Percentiles rank a stretch among this genome's conserved stretches.
These are phyloP conservation scores for Drosophila planitibia DNA, from an alignment of 2,888 invertebrate species.

Conservation along the genomic window DNA sequence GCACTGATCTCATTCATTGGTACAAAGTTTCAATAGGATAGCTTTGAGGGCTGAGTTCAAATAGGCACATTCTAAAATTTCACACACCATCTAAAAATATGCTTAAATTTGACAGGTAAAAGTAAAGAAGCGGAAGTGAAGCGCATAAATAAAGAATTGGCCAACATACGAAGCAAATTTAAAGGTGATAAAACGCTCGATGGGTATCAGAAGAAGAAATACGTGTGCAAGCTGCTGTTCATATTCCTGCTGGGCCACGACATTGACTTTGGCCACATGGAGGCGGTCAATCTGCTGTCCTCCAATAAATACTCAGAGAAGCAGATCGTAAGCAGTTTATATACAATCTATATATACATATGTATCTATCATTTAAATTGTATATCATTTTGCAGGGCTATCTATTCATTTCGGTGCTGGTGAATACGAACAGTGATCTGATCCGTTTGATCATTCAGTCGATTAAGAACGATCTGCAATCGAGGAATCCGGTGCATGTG, in stretches of 20 bases:
- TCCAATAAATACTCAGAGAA: conserved; percentile 99
- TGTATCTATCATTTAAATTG: not conserved
- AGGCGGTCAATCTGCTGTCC: conserved; percentile 99
- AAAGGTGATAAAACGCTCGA: conserved; percentile 99
- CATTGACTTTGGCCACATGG: conserved; percentile 99
- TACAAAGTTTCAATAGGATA: not conserved
- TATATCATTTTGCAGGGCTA: conserved; percentile 91
- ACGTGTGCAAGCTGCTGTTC: conserved; percentile 99
- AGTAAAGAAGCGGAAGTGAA: conserved; percentile 99
- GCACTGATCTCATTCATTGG: not conserved
- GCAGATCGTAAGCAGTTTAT: conserved; percentile 93
- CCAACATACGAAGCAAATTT: conserved; percentile 99
- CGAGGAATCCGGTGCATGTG: conserved; percentile 98
- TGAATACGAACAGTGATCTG: conserved; percentile 99
- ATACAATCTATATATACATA: conserved; percentile 3
- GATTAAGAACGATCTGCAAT: conserved; percentile 98
- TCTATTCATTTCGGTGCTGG: conserved; percentile 99
- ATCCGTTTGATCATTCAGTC: conserved; percentile 99
- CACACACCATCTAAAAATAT: not conserved
- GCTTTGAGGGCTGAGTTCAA: not conserved
- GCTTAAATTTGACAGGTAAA: conserved; percentile 89
- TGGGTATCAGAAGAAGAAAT: conserved; percentile 99
- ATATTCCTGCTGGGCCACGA: conserved; percentile 99
- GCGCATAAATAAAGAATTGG: conserved; percentile 99
- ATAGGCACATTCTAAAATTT: not conserved